These are phyloP conservation scores for Desoria tigrina DNA, from an alignment of 2,888 invertebrate genomes.

Conservation along the genomic window DNA sequence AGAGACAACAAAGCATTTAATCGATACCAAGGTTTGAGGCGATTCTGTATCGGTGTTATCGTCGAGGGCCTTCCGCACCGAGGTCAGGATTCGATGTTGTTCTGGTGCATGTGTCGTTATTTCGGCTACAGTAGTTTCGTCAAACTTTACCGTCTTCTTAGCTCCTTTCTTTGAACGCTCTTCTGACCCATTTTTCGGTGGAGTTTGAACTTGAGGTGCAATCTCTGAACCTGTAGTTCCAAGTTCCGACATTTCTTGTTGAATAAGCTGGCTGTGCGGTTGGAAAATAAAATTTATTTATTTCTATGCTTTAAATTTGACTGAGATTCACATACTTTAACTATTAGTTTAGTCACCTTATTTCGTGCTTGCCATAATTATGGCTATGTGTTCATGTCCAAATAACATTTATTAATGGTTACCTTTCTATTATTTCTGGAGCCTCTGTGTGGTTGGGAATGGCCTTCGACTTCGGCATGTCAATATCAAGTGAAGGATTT, in stretches of 20 bases:
- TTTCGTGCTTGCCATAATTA: too few species aligned
- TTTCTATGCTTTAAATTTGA: too few species aligned
- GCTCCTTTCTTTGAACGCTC: not conserved
- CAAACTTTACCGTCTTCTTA: slow-evolving; percentile 17
- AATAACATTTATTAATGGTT: too few species aligned
- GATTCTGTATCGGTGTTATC: slow-evolving; percentile 19
- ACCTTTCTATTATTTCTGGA: too few species aligned
- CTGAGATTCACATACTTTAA: too few species aligned
- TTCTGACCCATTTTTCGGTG: too few species aligned
- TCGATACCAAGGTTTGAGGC: not conserved
- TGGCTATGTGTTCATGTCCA: too few species aligned
- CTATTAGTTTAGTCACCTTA: too few species aligned
- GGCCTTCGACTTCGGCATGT: too few species aligned
- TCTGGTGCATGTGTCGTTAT: slow-evolving; percentile 45
- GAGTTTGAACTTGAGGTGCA: not conserved
- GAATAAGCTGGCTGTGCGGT: slow-evolving; percentile 41
- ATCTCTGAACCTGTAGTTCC: not conserved
- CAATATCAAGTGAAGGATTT: too few species aligned
- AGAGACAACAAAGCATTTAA: not conserved
- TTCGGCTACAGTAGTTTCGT: slow-evolving; percentile 41
- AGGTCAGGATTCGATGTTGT: slow-evolving; percentile 46
- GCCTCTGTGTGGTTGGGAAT: too few species aligned
- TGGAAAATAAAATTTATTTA: not conserved
- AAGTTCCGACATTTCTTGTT: slow-evolving; percentile 35
- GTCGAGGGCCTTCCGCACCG: slow-evolving; percentile 48